phyloP scores from a whole-genome alignment of 2,888 invertebrate species.

The Oxystoma pomonae region DNA sequence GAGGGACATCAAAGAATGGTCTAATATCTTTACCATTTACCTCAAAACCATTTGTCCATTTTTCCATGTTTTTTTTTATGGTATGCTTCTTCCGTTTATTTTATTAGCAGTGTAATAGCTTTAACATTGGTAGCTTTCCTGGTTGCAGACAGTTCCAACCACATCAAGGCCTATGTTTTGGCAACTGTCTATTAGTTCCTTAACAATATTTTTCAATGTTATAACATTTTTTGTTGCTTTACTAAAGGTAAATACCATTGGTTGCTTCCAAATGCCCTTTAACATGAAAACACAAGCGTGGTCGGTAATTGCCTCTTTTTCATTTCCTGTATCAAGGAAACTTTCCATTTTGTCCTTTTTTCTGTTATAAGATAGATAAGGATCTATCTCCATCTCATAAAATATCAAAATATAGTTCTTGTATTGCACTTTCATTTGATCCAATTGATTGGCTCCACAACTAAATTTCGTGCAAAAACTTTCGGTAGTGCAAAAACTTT shows the following conservation, averaged over 20 bases:
- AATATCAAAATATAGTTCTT: conserved; percentile 25
- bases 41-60: conserved; percentile 15
- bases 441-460: conserved; percentile 16
- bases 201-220: conserved; percentile 21
- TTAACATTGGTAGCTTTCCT: conserved; percentile 31
- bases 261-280: conserved; percentile 32
- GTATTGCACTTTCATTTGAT: conserved; percentile 19
- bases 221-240: conserved; percentile 19
- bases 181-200: conserved; percentile 22
- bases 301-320: conserved; percentile 25
- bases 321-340: conserved; percentile 23
- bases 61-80: conserved; percentile 11
- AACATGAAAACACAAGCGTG: conserved; percentile 32
- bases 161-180: conserved; percentile 26
- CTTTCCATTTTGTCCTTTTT: conserved; percentile 20
- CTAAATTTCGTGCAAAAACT: conserved; percentile 18
- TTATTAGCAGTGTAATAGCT: conserved; percentile 25
- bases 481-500: conserved; percentile 27
- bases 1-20: conserved; percentile 22
- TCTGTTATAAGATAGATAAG: conserved; percentile 22
- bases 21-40: conserved; percentile 17
- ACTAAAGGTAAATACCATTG: conserved; percentile 27
- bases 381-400: conserved; percentile 26
- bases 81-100: conserved; percentile 15
- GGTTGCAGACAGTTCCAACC: conserved; percentile 34